phyloP scores from a whole-genome alignment of 2,113 vertebrate genomes.

The Corythaixoides concolor region DNA sequence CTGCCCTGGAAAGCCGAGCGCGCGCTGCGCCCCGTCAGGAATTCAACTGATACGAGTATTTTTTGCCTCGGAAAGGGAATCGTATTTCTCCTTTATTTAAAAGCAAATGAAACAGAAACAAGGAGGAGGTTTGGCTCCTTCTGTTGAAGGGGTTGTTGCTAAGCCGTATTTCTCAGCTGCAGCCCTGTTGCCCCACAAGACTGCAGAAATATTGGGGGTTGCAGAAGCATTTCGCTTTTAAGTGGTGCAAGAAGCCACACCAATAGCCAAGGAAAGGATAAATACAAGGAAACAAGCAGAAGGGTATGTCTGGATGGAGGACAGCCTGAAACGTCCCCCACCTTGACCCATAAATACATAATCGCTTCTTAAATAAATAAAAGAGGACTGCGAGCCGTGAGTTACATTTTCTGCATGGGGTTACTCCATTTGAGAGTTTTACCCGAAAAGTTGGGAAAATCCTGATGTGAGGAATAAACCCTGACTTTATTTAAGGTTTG shows the following conservation, averaged over 20 bases:
- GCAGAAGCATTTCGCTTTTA: background rate
- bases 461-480: background rate
- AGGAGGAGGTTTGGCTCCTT: too few relatives aligned
- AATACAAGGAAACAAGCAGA: background rate
- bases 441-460: background rate
- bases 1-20: background rate
- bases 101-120: background rate
- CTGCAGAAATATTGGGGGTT: background rate
- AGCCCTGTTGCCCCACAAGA: accelerated
- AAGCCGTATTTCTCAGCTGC: background rate
- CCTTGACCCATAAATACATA: background rate
- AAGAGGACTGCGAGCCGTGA: background rate
- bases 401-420: background rate
- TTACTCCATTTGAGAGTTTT: background rate
- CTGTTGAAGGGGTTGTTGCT: background rate
- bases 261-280: background rate
- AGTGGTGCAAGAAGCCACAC: background rate
- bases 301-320: background rate
- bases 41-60: background rate
- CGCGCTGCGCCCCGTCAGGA: background rate
- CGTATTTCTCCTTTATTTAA: background rate
- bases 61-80: background rate
- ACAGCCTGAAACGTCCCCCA: background rate
- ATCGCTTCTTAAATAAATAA: background rate
- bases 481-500: background rate